Evolutionary conservation across 2,797 vertebrate species (phyloP).

Genomic region (Coluber constrictor): DNA sequence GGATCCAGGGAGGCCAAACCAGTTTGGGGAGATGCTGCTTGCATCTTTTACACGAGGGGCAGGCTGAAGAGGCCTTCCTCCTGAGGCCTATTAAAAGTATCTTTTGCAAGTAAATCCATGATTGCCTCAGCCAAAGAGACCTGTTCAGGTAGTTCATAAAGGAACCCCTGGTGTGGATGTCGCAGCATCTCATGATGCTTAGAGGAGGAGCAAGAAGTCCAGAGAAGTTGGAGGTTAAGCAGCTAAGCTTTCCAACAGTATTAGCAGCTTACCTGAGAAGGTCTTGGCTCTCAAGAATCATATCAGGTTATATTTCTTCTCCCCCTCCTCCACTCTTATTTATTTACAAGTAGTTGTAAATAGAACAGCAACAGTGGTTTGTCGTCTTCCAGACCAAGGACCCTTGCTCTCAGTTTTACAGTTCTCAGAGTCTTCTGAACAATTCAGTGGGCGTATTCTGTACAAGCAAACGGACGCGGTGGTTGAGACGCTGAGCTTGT

Average conservation of each 20-base stretch:
- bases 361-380: background rate
- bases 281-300: background rate
- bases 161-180: background rate
- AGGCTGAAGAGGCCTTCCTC: slow-evolving; percentile 22
- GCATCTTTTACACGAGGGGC: background rate
- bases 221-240: background rate
- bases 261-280: background rate
- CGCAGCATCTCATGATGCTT: background rate
- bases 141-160: background rate
- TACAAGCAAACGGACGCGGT: background rate
- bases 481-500: too few species aligned
- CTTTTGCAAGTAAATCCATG: background rate
- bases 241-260: background rate
- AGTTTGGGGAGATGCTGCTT: slow-evolving; percentile 44
- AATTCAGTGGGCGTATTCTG: background rate
- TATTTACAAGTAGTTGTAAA: background rate
- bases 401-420: background rate
- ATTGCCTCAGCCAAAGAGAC: background rate
- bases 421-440: background rate
- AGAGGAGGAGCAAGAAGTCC: too few species aligned
- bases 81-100: background rate
- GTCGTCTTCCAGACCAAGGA: background rate
- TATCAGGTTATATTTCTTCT: background rate
- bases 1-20: slow-evolving; percentile 50
- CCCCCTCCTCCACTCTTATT: background rate